These are phyloP conservation scores for Drosophila barbarae DNA, from an alignment of 2,888 invertebrate species.

Conservation along the genomic window DNA sequence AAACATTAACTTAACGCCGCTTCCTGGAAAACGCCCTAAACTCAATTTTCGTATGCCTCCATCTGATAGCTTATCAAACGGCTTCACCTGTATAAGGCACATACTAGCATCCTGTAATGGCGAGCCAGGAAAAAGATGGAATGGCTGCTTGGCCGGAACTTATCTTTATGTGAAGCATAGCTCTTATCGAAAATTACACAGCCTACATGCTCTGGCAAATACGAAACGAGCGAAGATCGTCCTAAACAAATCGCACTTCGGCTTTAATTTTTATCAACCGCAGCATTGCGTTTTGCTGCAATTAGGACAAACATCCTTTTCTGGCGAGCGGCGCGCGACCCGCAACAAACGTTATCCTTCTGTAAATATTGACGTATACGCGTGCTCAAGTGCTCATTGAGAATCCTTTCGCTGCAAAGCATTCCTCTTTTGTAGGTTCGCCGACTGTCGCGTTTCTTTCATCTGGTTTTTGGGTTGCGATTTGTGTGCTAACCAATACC, in stretches of 20 bases:
- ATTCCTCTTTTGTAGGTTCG: constrained; percentile 19
- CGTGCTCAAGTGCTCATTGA: constrained; percentile 59
- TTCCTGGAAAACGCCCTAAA: constrained; percentile 67
- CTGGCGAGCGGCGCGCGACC: constrained; percentile 48
- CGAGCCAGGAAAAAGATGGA: constrained; percentile 35
- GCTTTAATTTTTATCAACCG: constrained; percentile 63
- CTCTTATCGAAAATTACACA: constrained; percentile 67
- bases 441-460: constrained; percentile 47
- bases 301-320: constrained; percentile 72
- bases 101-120: constrained; percentile 60
- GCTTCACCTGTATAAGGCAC: constrained; percentile 58
- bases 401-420: constrained; percentile 58
- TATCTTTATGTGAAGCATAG: constrained; percentile 64
- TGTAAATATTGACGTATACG: constrained; percentile 68
- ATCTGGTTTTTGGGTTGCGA: constrained; percentile 30
- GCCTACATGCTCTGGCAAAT: constrained; percentile 29
- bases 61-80: constrained; percentile 44
- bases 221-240: constrained; percentile 27
- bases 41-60: constrained; percentile 50
- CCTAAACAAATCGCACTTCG: constrained; percentile 62
- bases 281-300: constrained; percentile 51
- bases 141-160: constrained; percentile 49
- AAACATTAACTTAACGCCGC: constrained; percentile 68
- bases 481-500: constrained; percentile 36
- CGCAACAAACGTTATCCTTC: constrained; percentile 63